phyloP scores from a whole-genome alignment of 2,113 vertebrate species.

The Mustela nigripes region DNA sequence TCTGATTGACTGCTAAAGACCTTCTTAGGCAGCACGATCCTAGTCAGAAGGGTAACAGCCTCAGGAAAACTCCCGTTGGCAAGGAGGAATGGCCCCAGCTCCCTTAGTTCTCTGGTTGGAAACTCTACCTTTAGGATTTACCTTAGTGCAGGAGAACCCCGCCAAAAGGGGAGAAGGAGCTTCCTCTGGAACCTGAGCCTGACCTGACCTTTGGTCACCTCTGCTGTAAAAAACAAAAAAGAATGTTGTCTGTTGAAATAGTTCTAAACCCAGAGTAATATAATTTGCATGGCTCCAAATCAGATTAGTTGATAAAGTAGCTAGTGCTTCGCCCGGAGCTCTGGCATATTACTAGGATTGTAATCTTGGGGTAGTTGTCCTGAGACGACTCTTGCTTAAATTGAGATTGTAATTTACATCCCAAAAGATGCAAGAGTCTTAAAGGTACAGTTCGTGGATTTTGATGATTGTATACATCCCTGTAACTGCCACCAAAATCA shows the following conservation, averaged over 20 bases:
- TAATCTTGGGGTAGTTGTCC: not conserved
- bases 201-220: not conserved
- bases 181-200: not conserved
- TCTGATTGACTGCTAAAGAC: not conserved
- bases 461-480: not conserved
- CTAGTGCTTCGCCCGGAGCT: not conserved
- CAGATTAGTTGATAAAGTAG: not conserved
- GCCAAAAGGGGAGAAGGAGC: not conserved
- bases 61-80: not conserved
- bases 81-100: fast-evolving
- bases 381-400: not conserved
- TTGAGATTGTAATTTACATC: not conserved
- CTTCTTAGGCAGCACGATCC: not conserved
- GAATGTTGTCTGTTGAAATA: not conserved
- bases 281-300: not conserved
- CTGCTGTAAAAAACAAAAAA: not conserved
- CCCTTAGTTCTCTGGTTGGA: not conserved
- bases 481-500: not conserved
- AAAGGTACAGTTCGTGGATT: not conserved
- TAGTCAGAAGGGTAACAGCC: not conserved
- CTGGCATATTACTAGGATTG: not conserved
- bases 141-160: not conserved
- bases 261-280: not conserved
- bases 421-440: not conserved
- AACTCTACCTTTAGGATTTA: not conserved